Conservation (phyloP, 37 sponge, comb jelly and placozoan species). For the Aplysina aerophoba region DNA sequence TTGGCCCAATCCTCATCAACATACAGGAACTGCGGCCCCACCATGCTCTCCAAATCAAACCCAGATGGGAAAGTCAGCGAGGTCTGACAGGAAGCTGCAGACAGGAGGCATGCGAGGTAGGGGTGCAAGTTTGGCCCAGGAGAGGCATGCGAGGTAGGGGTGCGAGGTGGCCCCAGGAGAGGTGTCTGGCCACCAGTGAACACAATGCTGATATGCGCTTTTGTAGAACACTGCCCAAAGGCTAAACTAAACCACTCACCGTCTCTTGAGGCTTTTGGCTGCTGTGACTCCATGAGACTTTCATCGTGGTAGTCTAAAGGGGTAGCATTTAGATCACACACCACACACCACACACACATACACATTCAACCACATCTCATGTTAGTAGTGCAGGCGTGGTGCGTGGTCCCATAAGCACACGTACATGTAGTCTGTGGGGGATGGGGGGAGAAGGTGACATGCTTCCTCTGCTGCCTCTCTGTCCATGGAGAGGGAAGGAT, state of each 20-base stretch:
- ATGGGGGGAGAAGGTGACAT: slow-evolving; percentile 73
- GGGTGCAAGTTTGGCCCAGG: too few relatives aligned
- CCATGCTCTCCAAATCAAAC: slow-evolving; percentile 52
- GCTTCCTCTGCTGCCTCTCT: slow-evolving; percentile 22
- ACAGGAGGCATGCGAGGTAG: too few relatives aligned
- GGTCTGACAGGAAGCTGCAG: slow-evolving; percentile 69
- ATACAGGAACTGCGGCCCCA: slow-evolving; percentile 25
- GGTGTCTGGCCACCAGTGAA: too few relatives aligned
- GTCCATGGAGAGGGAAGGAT: slow-evolving; percentile 79
- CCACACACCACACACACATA: background rate
- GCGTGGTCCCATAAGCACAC: background rate
- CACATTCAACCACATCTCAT: background rate
- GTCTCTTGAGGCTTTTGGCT: background rate
- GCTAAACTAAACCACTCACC: slow-evolving; percentile 27
- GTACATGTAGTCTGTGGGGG: slow-evolving; percentile 69
- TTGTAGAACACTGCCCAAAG: too few relatives aligned
- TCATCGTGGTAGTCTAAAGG: slow-evolving; percentile 29
- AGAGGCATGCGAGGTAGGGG: too few relatives aligned
- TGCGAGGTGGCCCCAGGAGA: too few relatives aligned
- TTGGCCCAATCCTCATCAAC: slow-evolving; percentile 17
- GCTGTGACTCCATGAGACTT: slow-evolving; percentile 43
- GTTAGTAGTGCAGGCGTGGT: background rate
- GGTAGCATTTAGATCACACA: background rate
- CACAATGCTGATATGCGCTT: too few relatives aligned
- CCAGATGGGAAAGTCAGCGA: slow-evolving; percentile 53